Percentiles rank a stretch among this genome's conserved stretches.
Conservation (phyloP, 2,113 vertebrate species). For the Equus przewalskii region DNA sequence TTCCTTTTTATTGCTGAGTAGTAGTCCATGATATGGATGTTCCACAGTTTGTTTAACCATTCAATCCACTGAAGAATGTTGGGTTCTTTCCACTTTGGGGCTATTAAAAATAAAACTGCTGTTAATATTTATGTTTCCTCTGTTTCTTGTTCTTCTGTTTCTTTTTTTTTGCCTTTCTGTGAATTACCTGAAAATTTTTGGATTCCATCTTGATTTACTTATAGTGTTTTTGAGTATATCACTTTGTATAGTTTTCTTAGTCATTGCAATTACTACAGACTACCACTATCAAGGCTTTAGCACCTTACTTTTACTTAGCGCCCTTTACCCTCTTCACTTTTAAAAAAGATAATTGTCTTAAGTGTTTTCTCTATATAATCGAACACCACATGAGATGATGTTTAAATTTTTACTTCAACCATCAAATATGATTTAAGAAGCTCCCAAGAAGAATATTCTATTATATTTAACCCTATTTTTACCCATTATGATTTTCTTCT, state of each 20-base stretch:
- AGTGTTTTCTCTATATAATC: not conserved
- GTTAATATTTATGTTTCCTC: not conserved
- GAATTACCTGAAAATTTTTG: not conserved
- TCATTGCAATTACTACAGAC: not conserved
- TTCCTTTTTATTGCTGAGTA: not conserved
- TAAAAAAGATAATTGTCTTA: not conserved
- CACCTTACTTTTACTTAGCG: not conserved
- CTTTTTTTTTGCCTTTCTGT: not conserved
- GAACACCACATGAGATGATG: not conserved
- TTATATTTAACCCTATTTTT: not conserved
- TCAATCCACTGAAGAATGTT: not conserved
- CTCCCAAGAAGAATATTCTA: not conserved
- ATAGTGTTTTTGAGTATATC: not conserved
- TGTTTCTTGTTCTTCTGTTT: not conserved
- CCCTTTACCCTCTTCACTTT: not conserved
- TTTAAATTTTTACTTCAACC: not conserved
- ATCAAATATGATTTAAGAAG: not conserved
- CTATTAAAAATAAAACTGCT: not conserved
- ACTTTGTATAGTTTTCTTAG: not conserved
- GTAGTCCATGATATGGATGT: not conserved
- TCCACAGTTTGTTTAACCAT: not conserved
- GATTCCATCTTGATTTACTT: not conserved
- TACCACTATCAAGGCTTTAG: not conserved
- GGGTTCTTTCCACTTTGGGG: not conserved
- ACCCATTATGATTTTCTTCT: not conserved